These are phyloP conservation scores for Idaea aversata DNA, from an alignment of 2,888 invertebrate species.

Conservation along the genomic window DNA sequence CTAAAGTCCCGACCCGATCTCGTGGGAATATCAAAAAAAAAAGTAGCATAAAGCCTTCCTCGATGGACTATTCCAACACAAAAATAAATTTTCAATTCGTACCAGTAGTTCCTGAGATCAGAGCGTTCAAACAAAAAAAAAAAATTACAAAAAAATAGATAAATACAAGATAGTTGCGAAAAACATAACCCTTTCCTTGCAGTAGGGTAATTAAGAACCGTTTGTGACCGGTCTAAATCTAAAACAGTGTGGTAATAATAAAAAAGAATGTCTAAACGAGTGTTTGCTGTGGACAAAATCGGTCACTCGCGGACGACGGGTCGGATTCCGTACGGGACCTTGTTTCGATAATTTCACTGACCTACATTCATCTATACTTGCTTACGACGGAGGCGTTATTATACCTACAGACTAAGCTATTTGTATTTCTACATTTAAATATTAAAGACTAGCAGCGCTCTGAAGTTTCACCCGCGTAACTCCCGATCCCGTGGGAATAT, in stretches of 20 bases:
- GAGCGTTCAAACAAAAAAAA: no score
- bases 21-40: no score
- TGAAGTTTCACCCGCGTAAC: no score
- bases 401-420: not conserved
- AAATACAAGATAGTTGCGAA: no score
- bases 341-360: conserved; percentile 77
- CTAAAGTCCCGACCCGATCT: no score
- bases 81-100: no score
- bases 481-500: no score
- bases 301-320: conserved; percentile 60
- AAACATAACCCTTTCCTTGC: no score
- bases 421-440: conserved; percentile 11
- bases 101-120: no score
- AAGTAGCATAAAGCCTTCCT: no score
- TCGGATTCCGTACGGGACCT: conserved; percentile 75
- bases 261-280: conserved; percentile 54
- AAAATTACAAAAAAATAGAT: no score
- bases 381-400: conserved; percentile 10
- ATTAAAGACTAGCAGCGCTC: not conserved
- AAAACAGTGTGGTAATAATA: conserved; percentile 28
- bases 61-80: no score
- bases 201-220: conserved; percentile 35
- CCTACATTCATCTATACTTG: conserved; percentile 58
- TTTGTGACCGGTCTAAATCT: conserved; percentile 27
- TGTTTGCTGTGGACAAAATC: conserved; percentile 60